phyloP scores from a whole-genome alignment of 2,797 vertebrate species.

The Thaleichthys pacificus region DNA sequence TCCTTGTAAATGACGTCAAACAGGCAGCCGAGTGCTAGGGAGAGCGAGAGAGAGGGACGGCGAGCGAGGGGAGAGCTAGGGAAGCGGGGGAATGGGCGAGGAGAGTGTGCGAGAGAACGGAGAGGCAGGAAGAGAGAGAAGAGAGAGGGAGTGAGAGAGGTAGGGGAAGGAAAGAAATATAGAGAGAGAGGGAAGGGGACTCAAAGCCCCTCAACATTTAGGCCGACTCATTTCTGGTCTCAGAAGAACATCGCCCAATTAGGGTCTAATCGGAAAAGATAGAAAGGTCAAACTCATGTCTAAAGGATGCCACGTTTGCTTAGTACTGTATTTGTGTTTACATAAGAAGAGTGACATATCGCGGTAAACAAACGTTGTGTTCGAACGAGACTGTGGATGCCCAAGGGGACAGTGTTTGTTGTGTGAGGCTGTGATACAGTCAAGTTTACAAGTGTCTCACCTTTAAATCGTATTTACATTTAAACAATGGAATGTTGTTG shows the following conservation, averaged over 20 bases:
- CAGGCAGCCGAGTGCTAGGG: not conserved
- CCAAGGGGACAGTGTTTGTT: slow-evolving; percentile 7
- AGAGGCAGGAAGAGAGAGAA: not conserved
- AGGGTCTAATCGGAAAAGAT: not conserved
- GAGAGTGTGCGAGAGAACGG: not conserved
- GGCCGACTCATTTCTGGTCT: not conserved
- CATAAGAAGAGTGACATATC: not conserved
- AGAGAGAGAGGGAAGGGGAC: not conserved
- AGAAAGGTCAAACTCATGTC: not conserved
- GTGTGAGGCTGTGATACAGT: slow-evolving; percentile 21
- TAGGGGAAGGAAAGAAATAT: not conserved
- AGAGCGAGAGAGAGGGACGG: slow-evolving; percentile 9
- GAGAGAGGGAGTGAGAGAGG: not conserved
- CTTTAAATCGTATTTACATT: slow-evolving; percentile 6
- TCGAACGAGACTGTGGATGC: not conserved
- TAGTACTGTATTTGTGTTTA: not conserved
- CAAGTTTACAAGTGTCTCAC: slow-evolving; percentile 1
- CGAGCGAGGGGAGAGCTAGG: slow-evolving; percentile 15
- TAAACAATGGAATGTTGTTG: not conserved
- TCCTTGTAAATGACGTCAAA: too few relatives aligned
- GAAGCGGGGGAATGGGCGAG: not conserved
- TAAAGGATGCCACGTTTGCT: not conserved
- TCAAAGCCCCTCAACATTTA: not conserved
- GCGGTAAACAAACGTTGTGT: not conserved
- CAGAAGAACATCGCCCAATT: not conserved